phyloP scores from a whole-genome alignment of 2,113 vertebrate genomes.

The Paedocypris sp. region DNA sequence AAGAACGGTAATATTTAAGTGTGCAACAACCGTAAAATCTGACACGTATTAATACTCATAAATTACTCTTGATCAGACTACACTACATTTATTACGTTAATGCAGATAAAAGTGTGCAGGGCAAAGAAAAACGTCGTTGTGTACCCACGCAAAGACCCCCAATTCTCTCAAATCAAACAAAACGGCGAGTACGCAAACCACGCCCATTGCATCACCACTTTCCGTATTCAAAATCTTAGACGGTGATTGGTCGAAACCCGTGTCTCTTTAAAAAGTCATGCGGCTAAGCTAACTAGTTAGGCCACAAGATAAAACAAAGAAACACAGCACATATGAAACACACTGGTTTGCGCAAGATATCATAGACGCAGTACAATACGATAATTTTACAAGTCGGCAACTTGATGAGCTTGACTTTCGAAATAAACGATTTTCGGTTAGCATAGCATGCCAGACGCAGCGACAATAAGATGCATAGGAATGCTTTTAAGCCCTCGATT shows the following conservation, averaged over 20 bases:
- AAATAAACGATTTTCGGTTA: not conserved
- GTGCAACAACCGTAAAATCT: no score
- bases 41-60: no score
- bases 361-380: not conserved
- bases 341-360: not conserved
- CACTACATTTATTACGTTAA: no score
- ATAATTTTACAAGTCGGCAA: not conserved
- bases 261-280: conserved; percentile 35
- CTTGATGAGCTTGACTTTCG: not conserved
- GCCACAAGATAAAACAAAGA: conserved; percentile 1
- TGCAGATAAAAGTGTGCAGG: no score
- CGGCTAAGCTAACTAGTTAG: conserved; percentile 26
- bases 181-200: not conserved
- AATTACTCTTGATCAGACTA: no score
- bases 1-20: no score
- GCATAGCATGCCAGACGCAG: not conserved
- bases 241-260: conserved; percentile 20
- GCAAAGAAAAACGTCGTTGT: no score
- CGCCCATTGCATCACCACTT: not conserved
- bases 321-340: not conserved
- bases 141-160: not conserved
- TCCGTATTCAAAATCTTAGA: not conserved
- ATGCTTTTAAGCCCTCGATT: not conserved
- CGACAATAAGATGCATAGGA: not conserved
- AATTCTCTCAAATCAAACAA: not conserved